A percentile compares a stretch with the other conserved stretches of the same genome.
phyloP scores from a whole-genome alignment of 2,888 invertebrate genomes.

The Stenchaetothrips biformis region DNA sequence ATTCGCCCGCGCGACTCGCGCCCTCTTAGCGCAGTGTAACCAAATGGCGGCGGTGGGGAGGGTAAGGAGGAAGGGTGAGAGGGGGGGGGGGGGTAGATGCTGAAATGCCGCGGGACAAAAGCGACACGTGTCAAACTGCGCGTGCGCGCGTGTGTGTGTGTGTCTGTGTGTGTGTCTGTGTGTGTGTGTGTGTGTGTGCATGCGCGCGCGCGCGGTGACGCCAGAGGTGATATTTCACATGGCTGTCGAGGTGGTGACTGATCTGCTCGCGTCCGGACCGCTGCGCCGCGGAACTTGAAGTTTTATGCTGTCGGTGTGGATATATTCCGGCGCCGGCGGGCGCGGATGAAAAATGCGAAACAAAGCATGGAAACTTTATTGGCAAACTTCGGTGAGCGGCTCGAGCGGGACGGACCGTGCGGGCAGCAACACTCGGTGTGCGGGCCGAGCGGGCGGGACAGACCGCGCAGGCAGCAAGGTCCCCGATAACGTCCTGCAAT shows the following conservation, averaged over 20 bases:
- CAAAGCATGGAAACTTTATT: slow-evolving; percentile 22
- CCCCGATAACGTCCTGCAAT: slow-evolving; percentile 1
- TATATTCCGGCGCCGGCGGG: not conserved
- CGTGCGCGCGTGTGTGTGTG: not conserved
- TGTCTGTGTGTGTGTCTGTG: not conserved
- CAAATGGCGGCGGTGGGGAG: too few relatives aligned
- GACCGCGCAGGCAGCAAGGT: not conserved
- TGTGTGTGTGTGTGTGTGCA: not conserved
- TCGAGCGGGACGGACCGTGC: not conserved
- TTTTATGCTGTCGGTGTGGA: not conserved
- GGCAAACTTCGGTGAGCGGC: not conserved
- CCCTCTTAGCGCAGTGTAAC: too few relatives aligned
- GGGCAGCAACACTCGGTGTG: not conserved
- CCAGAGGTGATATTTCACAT: not conserved
- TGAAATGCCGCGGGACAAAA: not conserved
- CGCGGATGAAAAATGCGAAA: slow-evolving; percentile 2
- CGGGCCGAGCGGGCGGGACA: not conserved
- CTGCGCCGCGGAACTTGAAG: not conserved
- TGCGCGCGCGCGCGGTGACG: not conserved
- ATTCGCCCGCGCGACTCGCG: too few relatives aligned
- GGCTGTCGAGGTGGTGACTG: slow-evolving; percentile 11
- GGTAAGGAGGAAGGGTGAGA: too few relatives aligned
- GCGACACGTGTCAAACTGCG: not conserved
- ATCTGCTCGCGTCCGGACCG: not conserved
- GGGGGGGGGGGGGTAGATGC: too few relatives aligned